Evolutionary conservation across 2,888 invertebrate species (phyloP).

Genomic region (Diaphora mendica): DNA sequence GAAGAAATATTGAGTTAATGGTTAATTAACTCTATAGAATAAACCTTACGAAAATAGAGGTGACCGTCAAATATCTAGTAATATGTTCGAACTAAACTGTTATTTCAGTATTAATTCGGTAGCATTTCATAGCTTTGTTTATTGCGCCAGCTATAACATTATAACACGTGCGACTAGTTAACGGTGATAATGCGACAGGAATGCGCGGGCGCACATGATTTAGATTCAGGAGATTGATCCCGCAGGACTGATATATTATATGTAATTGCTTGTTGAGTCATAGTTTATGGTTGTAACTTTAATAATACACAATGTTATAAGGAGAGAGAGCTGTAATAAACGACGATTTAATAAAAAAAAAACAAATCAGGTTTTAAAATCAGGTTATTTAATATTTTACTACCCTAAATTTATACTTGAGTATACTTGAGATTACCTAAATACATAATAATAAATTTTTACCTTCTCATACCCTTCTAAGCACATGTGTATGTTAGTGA

Average conservation of each 20-base stretch:
- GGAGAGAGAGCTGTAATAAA: background rate
- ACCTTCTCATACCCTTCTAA: too few relatives aligned
- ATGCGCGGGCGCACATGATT: slow-evolving; percentile 48
- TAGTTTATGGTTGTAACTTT: background rate
- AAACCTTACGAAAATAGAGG: background rate
- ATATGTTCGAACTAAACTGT: background rate
- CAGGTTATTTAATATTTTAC: too few relatives aligned
- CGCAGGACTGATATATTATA: slow-evolving; percentile 24
- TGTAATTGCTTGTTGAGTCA: slow-evolving; percentile 20
- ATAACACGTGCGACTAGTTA: slow-evolving; percentile 64
- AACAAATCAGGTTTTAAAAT: too few relatives aligned
- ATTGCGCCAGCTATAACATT: slow-evolving; percentile 53
- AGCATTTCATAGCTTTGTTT: slow-evolving; percentile 52
- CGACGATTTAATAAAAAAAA: too few relatives aligned
- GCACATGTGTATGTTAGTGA: too few relatives aligned
- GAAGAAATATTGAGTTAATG: background rate
- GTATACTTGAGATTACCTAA: too few relatives aligned
- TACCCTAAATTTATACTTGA: too few relatives aligned
- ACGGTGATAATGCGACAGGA: slow-evolving; percentile 56
- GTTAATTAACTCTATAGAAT: background rate
- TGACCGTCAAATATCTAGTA: background rate
- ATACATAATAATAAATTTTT: too few relatives aligned
- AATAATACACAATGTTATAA: background rate
- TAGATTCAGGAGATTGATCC: slow-evolving; percentile 39
- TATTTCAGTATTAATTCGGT: slow-evolving; percentile 49